Evolutionary conservation across 2,888 invertebrate species (phyloP).

Genomic region (Balanococcus diminutus): DNA sequence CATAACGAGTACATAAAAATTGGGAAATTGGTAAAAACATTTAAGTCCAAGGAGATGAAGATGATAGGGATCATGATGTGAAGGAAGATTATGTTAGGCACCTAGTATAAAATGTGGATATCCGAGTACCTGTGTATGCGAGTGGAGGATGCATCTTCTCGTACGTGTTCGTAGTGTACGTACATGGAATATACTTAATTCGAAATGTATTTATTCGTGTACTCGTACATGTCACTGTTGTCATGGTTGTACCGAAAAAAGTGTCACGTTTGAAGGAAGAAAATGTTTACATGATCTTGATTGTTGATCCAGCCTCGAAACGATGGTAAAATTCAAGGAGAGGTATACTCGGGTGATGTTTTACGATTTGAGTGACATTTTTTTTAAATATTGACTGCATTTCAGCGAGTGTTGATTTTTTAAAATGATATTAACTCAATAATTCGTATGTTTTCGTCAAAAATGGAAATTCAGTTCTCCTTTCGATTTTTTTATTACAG

Average conservation of each 20-base stretch:
- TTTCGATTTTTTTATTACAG: too few relatives aligned
- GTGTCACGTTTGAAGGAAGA: neutral
- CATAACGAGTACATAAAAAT: neutral
- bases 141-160: neutral
- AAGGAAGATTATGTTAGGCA: neutral
- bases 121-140: neutral
- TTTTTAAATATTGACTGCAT: neutral
- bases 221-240: neutral
- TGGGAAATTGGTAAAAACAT: neutral
- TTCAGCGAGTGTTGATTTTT: too few relatives aligned
- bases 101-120: neutral
- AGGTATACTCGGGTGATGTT: neutral
- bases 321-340: neutral
- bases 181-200: neutral
- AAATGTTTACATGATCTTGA: neutral
- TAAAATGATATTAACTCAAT: too few relatives aligned
- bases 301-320: conserved; percentile 2
- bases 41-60: neutral
- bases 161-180: neutral
- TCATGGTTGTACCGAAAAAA: neutral
- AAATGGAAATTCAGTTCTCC: too few relatives aligned
- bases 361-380: neutral
- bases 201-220: neutral
- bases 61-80: neutral
- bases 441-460: too few relatives aligned